Conservation (phyloP, 2,888 invertebrate species). For the Ethmia dodecea region DNA sequence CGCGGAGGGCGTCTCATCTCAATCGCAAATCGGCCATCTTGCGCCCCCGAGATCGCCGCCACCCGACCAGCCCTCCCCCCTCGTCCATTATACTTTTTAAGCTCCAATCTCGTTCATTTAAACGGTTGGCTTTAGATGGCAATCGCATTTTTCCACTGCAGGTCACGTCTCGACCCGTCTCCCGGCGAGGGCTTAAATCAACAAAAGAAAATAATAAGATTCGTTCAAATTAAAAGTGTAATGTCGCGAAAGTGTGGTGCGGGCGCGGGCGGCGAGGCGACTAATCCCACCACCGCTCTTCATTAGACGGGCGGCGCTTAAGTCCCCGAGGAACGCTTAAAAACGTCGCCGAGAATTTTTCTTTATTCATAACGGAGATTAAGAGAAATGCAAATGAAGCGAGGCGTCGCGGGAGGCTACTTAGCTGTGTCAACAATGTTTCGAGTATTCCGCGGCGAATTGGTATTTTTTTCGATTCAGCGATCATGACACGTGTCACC, state of each 20-base stretch:
- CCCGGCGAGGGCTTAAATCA: constrained; percentile 81
- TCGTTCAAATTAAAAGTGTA: constrained; percentile 86
- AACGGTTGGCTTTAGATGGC: constrained; percentile 84
- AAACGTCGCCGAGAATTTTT: constrained; percentile 70
- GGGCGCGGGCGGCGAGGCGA: constrained; percentile 33
- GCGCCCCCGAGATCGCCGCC: constrained; percentile 70
- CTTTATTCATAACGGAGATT: constrained; percentile 77
- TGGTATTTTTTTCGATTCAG: constrained; percentile 36
- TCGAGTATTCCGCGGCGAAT: constrained; percentile 36
- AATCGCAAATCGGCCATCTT: constrained; percentile 79
- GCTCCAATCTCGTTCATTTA: constrained; percentile 84
- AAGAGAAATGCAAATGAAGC: constrained; percentile 76
- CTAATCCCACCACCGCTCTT: constrained; percentile 66
- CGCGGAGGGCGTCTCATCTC: constrained; percentile 66
- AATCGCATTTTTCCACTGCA: constrained; percentile 85
- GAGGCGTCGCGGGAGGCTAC: constrained; percentile 63
- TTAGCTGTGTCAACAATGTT: constrained; percentile 74
- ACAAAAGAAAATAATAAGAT: constrained; percentile 83
- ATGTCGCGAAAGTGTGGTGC: constrained; percentile 70
- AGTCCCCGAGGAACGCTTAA: constrained; percentile 54
- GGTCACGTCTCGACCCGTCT: constrained; percentile 81
- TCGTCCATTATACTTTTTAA: constrained; percentile 84
- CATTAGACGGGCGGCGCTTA: constrained; percentile 60
- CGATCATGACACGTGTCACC: constrained; percentile 20
- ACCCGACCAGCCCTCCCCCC: constrained; percentile 60